Evolutionary conservation across 2,797 vertebrate genomes (phyloP).

Genomic region (Peromyscus eremicus): DNA sequence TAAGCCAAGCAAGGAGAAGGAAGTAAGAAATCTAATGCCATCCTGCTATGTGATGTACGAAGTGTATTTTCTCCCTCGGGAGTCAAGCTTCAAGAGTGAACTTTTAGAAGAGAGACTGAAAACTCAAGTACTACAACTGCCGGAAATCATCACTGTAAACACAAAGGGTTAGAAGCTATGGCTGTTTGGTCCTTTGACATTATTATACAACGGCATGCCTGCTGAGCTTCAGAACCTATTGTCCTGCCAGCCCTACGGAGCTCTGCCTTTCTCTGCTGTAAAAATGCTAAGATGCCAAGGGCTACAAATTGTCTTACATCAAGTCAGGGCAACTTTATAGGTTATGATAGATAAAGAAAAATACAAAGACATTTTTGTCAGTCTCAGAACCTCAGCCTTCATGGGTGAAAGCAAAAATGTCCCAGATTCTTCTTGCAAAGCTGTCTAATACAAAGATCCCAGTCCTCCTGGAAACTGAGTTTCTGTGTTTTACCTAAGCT

Average conservation of each 20-base stretch:
- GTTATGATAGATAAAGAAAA: not conserved
- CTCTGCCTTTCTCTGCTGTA: conserved; percentile 58
- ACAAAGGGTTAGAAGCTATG: conserved; percentile 53
- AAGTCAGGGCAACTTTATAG: conserved; percentile 50
- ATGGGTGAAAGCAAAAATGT: not conserved
- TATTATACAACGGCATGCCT: conserved; percentile 54
- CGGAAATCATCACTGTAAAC: conserved; percentile 41
- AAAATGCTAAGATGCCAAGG: conserved; percentile 56
- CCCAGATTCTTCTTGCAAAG: not conserved
- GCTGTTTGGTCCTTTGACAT: conserved; percentile 65
- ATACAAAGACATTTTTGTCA: not conserved
- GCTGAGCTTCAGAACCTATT: conserved; percentile 65
- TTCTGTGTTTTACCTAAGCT: not conserved
- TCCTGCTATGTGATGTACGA: conserved; percentile 72
- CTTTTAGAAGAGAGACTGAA: conserved; percentile 52
- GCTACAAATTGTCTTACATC: conserved; percentile 33
- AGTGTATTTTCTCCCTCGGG: conserved; percentile 57
- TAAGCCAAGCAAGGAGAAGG: conserved; percentile 83
- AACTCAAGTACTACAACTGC: not conserved
- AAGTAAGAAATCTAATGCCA: conserved; percentile 75
- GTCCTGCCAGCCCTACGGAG: conserved; percentile 28
- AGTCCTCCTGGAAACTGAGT: not conserved
- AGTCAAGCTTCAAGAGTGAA: conserved; percentile 51
- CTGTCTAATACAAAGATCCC: not conserved
- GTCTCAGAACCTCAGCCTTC: not conserved